Base-by-base conservation (phyloP, 2,113 vertebrate genomes). In the Poicephalus gulielmi region DNA sequence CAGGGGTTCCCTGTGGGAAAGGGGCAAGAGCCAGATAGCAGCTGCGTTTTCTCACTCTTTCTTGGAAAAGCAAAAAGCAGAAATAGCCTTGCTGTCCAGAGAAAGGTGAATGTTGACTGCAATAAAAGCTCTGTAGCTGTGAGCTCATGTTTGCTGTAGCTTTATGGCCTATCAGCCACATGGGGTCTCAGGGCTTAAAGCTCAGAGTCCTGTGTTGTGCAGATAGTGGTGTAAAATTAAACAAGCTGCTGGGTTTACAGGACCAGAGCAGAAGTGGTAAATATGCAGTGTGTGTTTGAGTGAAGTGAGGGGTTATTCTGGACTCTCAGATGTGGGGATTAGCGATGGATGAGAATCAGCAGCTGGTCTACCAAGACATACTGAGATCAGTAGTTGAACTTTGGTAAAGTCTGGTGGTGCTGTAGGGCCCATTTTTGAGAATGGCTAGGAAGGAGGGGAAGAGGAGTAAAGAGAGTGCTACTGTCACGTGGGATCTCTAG, bases 41-140 rank as follows among this genome's bases (percentile, higher is more conserved):
- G 27, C 75, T 49, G 64, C 44, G 13, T 92, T 92, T 93, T 91
- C 70, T 75, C 70, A 39, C 31, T 87, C 63, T 53, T 71, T 43
- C 68, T 35, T 87, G 35, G 86, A 93, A 92, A 93, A 90, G 39
- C 49, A 78, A 93, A 91, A 55, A 91, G 49, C 49, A 91, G 84
- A 83, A 94, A 85, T 55, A 94, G 69, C 68, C 31, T 88, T 76
- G 46, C 77, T 83, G 41, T 83, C 74, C 39, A 44, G 83, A 91
- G 89, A 85, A 87, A 86, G 50, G 80, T 52, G 71, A 46, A 49
- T 44, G 23, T 85, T 86, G 78, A 89, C 81, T 77, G 71, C 80
- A 94, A 30, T 90, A 60, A 93, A 94, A 92, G 52, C 55, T 94
- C 63, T 83, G 68, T 83, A 79, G 76, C 25, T 86, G 35, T 82